These are phyloP conservation scores for Dugesia japonica DNA, from an alignment of 2,888 invertebrate species.

Conservation along the genomic window DNA sequence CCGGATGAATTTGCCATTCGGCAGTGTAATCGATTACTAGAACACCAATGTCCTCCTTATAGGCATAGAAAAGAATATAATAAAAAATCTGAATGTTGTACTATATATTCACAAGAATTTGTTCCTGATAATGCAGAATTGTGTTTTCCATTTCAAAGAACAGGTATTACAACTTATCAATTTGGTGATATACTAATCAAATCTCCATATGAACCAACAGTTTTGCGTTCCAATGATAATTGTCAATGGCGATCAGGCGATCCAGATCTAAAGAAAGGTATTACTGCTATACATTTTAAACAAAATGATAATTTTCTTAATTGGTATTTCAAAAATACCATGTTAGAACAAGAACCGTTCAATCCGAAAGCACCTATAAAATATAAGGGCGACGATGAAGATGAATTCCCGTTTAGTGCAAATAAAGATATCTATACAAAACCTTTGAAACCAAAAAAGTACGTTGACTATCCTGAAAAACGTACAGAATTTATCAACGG, in stretches of 20 bases:
- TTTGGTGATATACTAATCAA: not conserved
- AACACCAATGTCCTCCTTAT: constrained; percentile 20
- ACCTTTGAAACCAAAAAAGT: not conserved
- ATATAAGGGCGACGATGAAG: not conserved
- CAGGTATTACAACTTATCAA: not conserved
- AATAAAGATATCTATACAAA: not conserved
- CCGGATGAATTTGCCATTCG: constrained; percentile 14
- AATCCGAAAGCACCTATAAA: not conserved
- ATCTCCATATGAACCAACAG: not conserved
- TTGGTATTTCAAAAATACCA: not conserved
- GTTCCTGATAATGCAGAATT: constrained; percentile 22
- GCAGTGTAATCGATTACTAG: constrained; percentile 25
- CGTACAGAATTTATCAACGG: not conserved
- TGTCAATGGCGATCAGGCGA: not conserved
- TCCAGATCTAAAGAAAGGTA: not conserved
- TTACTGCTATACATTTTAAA: not conserved
- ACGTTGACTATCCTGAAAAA: not conserved
- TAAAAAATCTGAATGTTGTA: not conserved
- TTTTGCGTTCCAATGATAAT: not conserved
- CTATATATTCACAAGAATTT: constrained; percentile 7
- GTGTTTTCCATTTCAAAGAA: not conserved
- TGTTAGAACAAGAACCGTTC: not conserved
- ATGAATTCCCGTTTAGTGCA: not conserved
- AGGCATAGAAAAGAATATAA: constrained; percentile 21
- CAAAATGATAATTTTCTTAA: not conserved